Percentiles rank a stretch among this genome's conserved stretches.
Evolutionary conservation across 2,113 vertebrate genomes (phyloP).

Genomic region (Marmota flaviventris): DNA sequence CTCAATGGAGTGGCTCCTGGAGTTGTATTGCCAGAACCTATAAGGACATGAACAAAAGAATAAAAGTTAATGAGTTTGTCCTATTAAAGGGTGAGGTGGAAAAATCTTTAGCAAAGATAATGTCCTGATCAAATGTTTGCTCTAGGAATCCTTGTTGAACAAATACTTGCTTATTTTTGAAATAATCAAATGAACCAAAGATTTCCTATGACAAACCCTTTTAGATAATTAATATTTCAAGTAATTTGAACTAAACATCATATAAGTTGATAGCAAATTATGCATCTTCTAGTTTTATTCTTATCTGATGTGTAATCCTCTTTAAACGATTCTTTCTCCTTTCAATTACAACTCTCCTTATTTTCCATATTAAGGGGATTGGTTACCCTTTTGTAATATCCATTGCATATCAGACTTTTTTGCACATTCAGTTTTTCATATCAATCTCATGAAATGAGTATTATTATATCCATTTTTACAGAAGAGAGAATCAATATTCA

Average conservation of each 20-base stretch:
- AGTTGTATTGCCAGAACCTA: slow-evolving; percentile 69
- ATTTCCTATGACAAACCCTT: background rate
- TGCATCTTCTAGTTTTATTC: background rate
- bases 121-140: background rate
- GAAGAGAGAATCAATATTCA: background rate
- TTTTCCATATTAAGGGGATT: background rate
- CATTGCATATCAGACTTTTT: background rate
- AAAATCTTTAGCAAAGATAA: background rate
- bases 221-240: background rate
- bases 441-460: background rate
- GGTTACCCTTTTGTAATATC: background rate
- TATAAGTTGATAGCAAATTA: fast-evolving
- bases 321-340: background rate
- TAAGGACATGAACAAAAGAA: slow-evolving; percentile 84
- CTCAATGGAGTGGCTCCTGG: background rate
- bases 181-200: background rate
- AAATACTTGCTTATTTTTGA: background rate
- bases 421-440: background rate
- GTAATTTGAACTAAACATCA: background rate
- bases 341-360: background rate
- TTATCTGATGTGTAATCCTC: background rate
- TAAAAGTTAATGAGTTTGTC: background rate
- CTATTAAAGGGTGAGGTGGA: fast-evolving
- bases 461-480: background rate
- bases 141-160: background rate